Evolutionary conservation across 2,113 vertebrate genomes (phyloP).

Genomic region (Coryphaenoides rupestris): DNA sequence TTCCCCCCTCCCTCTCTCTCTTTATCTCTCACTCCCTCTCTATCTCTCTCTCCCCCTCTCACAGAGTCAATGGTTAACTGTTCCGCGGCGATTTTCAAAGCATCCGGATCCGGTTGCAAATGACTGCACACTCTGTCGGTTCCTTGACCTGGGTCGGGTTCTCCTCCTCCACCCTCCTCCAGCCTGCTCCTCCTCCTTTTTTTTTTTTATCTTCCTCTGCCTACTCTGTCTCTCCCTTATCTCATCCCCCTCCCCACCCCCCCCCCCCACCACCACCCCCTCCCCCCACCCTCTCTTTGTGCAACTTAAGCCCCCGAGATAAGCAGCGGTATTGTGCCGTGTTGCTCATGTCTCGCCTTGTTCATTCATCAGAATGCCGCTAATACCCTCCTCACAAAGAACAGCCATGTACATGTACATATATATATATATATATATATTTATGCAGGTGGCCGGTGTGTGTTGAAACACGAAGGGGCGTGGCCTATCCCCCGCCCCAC

Average conservation of each 20-base stretch:
- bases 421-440: too few relatives aligned
- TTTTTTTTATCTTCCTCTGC: conserved; percentile 11
- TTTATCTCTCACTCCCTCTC: conserved; percentile 20
- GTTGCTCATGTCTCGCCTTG: too few relatives aligned
- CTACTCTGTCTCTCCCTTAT: too few relatives aligned
- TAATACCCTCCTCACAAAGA: too few relatives aligned
- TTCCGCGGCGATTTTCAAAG: conserved; percentile 51
- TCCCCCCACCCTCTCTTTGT: too few relatives aligned
- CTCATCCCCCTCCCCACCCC: too few relatives aligned
- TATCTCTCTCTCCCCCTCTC: conserved; percentile 20
- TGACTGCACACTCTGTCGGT: conserved; percentile 41
- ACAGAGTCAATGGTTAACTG: conserved; percentile 70
- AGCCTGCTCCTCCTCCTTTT: conserved; percentile 64
- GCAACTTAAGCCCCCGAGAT: too few relatives aligned
- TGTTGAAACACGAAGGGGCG: conserved; percentile 44
- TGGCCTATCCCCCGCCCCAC: not conserved
- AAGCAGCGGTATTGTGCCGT: too few relatives aligned
- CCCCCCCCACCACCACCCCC: too few relatives aligned
- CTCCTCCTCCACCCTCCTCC: conserved; percentile 32
- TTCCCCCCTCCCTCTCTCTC: conserved; percentile 18
- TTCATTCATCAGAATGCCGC: too few relatives aligned
- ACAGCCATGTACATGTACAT: too few relatives aligned
- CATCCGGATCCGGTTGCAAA: conserved; percentile 47
- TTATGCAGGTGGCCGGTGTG: conserved; percentile 6
- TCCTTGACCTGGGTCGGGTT: conserved; percentile 37